Base-by-base conservation (phyloP, 2,888 invertebrate genomes). In the Heliconius cydno region DNA sequence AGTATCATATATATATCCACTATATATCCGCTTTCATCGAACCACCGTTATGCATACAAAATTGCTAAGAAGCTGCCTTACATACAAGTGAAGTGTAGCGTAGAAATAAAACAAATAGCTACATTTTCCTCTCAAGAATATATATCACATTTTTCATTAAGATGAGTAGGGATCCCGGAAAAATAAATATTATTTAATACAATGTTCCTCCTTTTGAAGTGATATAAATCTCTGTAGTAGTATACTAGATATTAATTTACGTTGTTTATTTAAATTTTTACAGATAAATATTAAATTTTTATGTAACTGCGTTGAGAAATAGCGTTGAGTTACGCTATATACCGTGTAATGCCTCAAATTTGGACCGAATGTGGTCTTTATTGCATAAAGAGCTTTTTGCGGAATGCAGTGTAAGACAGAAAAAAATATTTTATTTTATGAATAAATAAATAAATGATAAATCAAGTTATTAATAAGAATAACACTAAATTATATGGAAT, bases 21-120 rank as follows among this genome's bases (percentile, higher is more conserved):
- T 60, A 25, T 65, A 65, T 41, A 75, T 75, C 65, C 75, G 75
- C 75, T 38, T 75, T 75, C 46, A 75, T 75, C 75, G 75, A 75
- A 75, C 46, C 28, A 28, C 65, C 65, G 75, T 75, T 75, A 75
- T 75, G 75, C 65, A 75, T 75, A 75, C 75, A 65, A 46, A 75
- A 75, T 75, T 65, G 65, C 41, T 73, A 41, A 75, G 63, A 75
- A 28, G 38, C 41, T 46, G 75, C 46, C 46, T 28, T 41, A 65
- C 65, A 65, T 41, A 46, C 25, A 65, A 19, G 65, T 75, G 10
- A 25, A 41, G 41, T 41, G 41, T 41, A 65, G 34, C 38, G 38
- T 10, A 28, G 63, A 73, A 73, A 75, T 65, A 75, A 75, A 75
- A 65, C 41, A 75, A 65, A 75, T 28, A 75, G 19, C 34, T 46